A percentile compares a stretch with the other conserved stretches of the same genome.
phyloP scores from a whole-genome alignment of 2,797 vertebrate genomes.

The Galaxias olidus region DNA sequence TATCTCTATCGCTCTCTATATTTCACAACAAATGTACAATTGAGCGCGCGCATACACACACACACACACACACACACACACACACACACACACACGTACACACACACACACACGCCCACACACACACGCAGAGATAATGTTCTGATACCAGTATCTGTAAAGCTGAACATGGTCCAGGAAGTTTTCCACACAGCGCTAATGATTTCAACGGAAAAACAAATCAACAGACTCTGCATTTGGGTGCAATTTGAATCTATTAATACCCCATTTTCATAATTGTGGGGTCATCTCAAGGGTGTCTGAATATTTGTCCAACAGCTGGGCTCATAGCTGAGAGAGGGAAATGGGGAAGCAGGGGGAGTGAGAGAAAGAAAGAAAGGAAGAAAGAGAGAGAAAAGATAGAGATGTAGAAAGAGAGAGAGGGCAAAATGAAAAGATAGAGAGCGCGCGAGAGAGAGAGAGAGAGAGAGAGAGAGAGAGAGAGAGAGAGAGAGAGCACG shows the following conservation, averaged over 20 bases:
- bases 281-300: slow-evolving; percentile 75
- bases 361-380: neutral
- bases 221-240: slow-evolving; percentile 73
- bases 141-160: slow-evolving; percentile 49
- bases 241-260: slow-evolving; percentile 81
- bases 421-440: slow-evolving; percentile 3
- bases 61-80: slow-evolving; percentile 5
- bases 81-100: slow-evolving; percentile 14
- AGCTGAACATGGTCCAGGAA: slow-evolving; percentile 72
- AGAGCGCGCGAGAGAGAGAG: neutral
- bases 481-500: neutral
- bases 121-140: slow-evolving; percentile 42
- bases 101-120: slow-evolving; percentile 20
- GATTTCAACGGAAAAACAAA: slow-evolving; percentile 72
- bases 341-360: too few relatives aligned
- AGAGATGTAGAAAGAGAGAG: slow-evolving; percentile 10
- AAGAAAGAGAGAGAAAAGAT: slow-evolving; percentile 7
- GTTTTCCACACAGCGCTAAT: slow-evolving; percentile 67
- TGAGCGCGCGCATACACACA: slow-evolving; percentile 10
- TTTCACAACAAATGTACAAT: too few relatives aligned
- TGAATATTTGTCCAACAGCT: slow-evolving; percentile 72
- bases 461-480: neutral
- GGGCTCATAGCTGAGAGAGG: slow-evolving; percentile 57
- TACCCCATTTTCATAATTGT: slow-evolving; percentile 79
- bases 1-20: too few relatives aligned